These are phyloP conservation scores for Otus sunia DNA, from an alignment of 2,113 vertebrate species.

Conservation along the genomic window DNA sequence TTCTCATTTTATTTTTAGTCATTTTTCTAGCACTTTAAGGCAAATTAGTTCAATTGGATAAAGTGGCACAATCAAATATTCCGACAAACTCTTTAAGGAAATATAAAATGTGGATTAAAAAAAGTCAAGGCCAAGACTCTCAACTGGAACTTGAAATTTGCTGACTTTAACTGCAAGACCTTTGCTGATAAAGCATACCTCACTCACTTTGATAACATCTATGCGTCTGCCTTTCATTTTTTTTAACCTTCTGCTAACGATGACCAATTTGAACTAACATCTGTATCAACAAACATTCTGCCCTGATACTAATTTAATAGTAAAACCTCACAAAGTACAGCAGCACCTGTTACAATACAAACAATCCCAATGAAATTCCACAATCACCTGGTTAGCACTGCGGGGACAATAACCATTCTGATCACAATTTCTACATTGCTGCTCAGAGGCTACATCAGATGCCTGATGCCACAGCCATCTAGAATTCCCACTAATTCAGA, in stretches of 20 bases:
- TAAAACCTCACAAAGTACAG: neutral
- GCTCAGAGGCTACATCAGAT: neutral
- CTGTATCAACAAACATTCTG: neutral
- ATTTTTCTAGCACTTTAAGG: neutral
- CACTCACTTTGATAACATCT: neutral
- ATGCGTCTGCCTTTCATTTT: neutral
- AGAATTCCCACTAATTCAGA: neutral
- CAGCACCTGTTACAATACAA: neutral
- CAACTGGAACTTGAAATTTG: neutral
- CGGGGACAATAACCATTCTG: neutral
- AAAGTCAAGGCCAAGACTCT: neutral
- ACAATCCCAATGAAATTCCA: neutral
- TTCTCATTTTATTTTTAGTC: neutral
- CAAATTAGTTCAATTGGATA: neutral
- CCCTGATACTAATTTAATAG: neutral
- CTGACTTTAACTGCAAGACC: neutral
- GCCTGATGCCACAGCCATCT: neutral
- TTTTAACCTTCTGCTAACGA: neutral
- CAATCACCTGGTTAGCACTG: rapidly evolving
- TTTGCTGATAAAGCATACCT: neutral
- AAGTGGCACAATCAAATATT: neutral
- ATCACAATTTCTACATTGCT: neutral
- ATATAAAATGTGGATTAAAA: neutral
- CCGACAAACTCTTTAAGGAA: neutral
- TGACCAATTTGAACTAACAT: neutral